Base-by-base conservation (phyloP, 2,888 invertebrate genomes). In the Pinctada fucata region DNA sequence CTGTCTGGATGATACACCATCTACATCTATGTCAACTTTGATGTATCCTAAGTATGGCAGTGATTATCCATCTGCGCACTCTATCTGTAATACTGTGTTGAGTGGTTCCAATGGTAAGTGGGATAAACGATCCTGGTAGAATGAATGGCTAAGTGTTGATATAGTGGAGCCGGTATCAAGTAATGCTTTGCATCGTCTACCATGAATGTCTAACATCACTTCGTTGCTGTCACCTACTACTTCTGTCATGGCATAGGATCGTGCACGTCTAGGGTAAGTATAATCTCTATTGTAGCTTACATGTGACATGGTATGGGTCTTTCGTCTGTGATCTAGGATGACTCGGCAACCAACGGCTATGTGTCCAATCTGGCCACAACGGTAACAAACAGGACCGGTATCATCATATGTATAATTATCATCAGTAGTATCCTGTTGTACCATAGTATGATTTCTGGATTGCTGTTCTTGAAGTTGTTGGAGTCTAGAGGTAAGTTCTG, bases 71-170 rank as follows among this genome's bases (percentile, higher is more conserved):
- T 66, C 66, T 66, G 66, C 66, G n/a, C 66, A 66, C 16, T 66
- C 66, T 10, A 66, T 66, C 13, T 66, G 13, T 16, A 66, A 16
- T 66, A 66, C 31, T n/a, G 8, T 66, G 66, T 66, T n/a, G 5
- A 66, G 5, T 66, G 66, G 31, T n/a, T 66, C 66, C 31, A 66
- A 66, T 66, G 66, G 66, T n/a, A 66, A n/a, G 66, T 66, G 13
- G n/a, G 13, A 16, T 66, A 66, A 66, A 16, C n/a, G 31, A 5
- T n/a, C 66, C 16, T n/a, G 13, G 31, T 66, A 66, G 66, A 66
- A 66, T 52, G 10, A 52, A 52, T 52, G 58, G 5, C 58, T 10
- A 52, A 52, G 5, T 52, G 58, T 52, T 52, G 58, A 52, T 52
- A 52, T 10, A 52, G 58, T 52, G 5, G 58, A 52, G 58, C 58